Conservation (phyloP, 2,797 vertebrate species). For the Silurus lanzhouensis region DNA sequence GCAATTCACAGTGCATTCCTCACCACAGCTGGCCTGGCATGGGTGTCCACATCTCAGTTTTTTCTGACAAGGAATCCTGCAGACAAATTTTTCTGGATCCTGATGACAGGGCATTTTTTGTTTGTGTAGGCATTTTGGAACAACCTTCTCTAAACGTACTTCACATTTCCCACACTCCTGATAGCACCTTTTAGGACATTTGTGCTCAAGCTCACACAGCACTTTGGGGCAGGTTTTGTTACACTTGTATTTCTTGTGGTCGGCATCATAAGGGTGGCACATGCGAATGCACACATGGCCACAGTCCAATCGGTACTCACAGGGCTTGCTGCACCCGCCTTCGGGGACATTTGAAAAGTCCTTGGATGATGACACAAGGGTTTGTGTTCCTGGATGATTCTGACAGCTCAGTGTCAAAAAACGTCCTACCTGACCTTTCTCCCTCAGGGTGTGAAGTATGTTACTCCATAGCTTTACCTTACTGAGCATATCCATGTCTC, state of each 20-base stretch:
- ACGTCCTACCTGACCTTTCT: conserved; percentile 75
- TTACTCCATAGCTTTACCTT: conserved; percentile 85
- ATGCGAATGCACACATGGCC: conserved; percentile 87
- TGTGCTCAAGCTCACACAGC: conserved; percentile 81
- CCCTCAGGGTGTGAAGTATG: conserved; percentile 81
- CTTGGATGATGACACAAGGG: conserved; percentile 69
- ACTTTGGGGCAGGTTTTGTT: conserved; percentile 81
- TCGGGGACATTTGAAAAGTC: conserved; percentile 88
- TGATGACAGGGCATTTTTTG: conserved; percentile 86
- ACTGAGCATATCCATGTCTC: conserved; percentile 84
- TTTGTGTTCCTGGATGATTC: conserved; percentile 83
- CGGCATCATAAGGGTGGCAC: conserved; percentile 87
- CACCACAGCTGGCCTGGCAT: conserved; percentile 78
- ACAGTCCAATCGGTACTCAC: conserved; percentile 85
- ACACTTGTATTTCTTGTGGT: conserved; percentile 83
- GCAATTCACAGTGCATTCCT: conserved; percentile 73
- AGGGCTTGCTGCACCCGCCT: conserved; percentile 86
- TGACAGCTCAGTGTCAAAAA: conserved; percentile 84
- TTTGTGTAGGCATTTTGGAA: conserved; percentile 79
- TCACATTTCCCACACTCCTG: conserved; percentile 76
- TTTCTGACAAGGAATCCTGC: conserved; percentile 77
- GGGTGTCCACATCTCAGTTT: conserved; percentile 79
- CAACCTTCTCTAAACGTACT: conserved; percentile 78
- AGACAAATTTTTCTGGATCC: conserved; percentile 72
- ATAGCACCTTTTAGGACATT: conserved; percentile 75